Base-by-base conservation (phyloP, 2,113 vertebrate species). In the Paradisaea rubra region DNA sequence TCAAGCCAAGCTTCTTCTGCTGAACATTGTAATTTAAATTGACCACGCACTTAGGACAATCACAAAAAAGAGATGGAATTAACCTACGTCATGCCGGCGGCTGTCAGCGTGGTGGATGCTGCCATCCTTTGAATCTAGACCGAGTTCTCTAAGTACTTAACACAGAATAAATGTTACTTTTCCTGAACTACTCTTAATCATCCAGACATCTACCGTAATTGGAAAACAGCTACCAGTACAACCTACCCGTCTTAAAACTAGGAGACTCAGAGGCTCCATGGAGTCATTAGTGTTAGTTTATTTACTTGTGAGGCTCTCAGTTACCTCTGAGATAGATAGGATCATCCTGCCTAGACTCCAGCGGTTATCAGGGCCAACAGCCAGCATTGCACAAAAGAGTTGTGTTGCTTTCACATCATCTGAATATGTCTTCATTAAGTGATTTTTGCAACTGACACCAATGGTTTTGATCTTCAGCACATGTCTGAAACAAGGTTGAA, bases 301-400 rank as follows among this genome's bases (percentile, higher is more conserved):
- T 69, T 72, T 69, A 86, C 19, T 68, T 83, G 25, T 77, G 69
- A 83, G 23, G 15, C 15, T 54, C 33, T 44, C 49, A 27, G 23
- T 68, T 76, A 19, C 11, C 4, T 71, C 33, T 10, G 5, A 28
- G 39, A 45, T 7, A 39, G n/a, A 10, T 4, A 71, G 22, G 17
- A 21, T 57, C 47, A 31, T 35, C 25, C 21, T 68, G 11, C n/a
- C 74, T 49, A 49, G 42, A n/a, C 21, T 10, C 9, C 37, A 42
- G 15, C 0, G 0, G 8, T 72, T 31, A 23, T 33, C 33, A 50
- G 33, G 30, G 24, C 28, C 44, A 72, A 17, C 9, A 63, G 27
- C 35, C 53, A 81, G 17, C 41, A 73, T 2, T 73, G 33, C 20
- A 72, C 3, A 37, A n/a, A 80, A 60, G 9, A 42, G 25, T 6